A percentile compares a stretch with the other conserved stretches of the same genome.
Evolutionary conservation across 2,888 invertebrate species (phyloP).

Genomic region (Drosophila fungiperda): DNA sequence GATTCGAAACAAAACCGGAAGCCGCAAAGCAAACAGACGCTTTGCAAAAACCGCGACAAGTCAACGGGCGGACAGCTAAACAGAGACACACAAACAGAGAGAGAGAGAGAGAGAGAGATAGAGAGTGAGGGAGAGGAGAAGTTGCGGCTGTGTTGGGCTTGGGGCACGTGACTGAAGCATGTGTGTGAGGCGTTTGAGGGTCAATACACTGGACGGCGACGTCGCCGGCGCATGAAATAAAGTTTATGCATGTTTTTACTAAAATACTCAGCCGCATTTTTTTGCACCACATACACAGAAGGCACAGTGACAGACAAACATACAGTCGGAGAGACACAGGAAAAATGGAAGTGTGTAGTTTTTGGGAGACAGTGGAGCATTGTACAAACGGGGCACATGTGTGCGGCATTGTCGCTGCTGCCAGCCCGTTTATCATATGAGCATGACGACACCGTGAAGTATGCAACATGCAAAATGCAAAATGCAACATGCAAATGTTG

Average conservation of each 20-base stretch:
- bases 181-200: conserved; percentile 55
- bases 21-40: conserved; percentile 79
- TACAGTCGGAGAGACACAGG: conserved; percentile 7
- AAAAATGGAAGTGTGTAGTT: conserved; percentile 3
- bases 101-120: background rate
- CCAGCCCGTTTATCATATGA: conserved; percentile 71
- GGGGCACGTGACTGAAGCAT: conserved; percentile 48
- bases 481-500: conserved; percentile 57
- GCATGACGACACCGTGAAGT: conserved; percentile 66
- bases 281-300: conserved; percentile 47
- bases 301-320: conserved; percentile 35
- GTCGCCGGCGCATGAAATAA: conserved; percentile 68
- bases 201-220: conserved; percentile 72
- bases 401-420: conserved; percentile 66
- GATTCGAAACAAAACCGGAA: conserved; percentile 74
- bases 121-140: background rate
- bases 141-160: conserved; percentile 7
- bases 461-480: conserved; percentile 77
- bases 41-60: conserved; percentile 75
- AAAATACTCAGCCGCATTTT: conserved; percentile 77
- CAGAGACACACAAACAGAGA: background rate
- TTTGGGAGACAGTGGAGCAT: conserved; percentile 4
- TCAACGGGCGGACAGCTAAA: conserved; percentile 27
- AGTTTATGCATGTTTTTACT: conserved; percentile 71
- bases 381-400: conserved; percentile 55